A percentile compares a stretch with the other conserved stretches of the same genome.
Evolutionary conservation across 2,797 vertebrate genomes (phyloP).

Genomic region (Acrocephalus scirpaceus): DNA sequence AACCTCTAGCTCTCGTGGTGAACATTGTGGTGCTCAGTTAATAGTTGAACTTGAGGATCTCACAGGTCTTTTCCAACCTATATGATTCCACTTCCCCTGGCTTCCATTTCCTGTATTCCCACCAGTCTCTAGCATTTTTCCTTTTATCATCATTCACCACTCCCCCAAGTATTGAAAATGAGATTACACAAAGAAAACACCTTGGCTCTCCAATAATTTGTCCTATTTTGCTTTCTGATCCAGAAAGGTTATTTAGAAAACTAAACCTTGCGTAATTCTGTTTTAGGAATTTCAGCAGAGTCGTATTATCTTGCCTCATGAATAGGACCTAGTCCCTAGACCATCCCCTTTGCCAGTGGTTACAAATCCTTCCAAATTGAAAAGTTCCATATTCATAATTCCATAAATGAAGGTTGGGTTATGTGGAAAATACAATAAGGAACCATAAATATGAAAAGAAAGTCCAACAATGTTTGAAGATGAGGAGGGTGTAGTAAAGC

Average conservation of each 20-base stretch:
- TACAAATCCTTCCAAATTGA: background rate
- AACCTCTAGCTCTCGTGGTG: background rate
- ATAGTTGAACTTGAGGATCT: background rate
- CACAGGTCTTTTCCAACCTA: background rate
- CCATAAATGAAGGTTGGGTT: background rate
- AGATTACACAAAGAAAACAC: background rate
- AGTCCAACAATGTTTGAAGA: background rate
- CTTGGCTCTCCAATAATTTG: background rate
- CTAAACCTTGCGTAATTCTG: background rate
- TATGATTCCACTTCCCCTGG: background rate
- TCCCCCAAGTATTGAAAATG: background rate
- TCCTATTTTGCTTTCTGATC: background rate
- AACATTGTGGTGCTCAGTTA: background rate
- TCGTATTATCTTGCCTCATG: rapidly evolving
- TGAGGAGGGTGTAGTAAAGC: background rate
- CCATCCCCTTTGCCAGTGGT: background rate
- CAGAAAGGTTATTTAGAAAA: background rate
- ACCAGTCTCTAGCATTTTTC: background rate
- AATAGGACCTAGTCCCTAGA: background rate
- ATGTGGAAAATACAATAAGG: background rate
- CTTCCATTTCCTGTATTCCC: background rate
- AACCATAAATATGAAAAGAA: background rate
- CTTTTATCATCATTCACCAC: background rate
- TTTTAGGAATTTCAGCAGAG: background rate
- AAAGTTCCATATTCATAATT: too few relatives aligned